These are phyloP conservation scores for Collichthys lucidus DNA, from an alignment of 2,113 vertebrate genomes.

Conservation along the genomic window DNA sequence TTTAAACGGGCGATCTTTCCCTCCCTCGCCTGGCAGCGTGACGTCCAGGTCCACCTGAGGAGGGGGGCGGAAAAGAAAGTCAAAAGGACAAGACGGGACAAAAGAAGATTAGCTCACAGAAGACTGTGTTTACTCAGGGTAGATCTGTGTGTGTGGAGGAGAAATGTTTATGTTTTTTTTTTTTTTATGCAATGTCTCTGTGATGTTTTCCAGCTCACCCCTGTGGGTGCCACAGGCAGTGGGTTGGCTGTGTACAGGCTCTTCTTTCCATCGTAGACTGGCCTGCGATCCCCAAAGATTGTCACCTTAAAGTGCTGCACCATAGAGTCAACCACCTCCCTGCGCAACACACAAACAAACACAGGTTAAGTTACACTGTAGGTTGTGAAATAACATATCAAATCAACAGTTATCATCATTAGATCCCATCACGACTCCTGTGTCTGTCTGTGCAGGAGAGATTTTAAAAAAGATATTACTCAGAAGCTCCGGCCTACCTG, in stretches of 20 bases:
- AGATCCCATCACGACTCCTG: neutral
- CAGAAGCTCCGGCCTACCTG: slow-evolving; percentile 83
- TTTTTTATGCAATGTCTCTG: neutral
- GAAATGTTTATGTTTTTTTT: neutral
- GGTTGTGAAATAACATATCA: neutral
- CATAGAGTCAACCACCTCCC: slow-evolving; percentile 99
- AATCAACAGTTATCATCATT: neutral
- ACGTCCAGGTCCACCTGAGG: slow-evolving; percentile 98
- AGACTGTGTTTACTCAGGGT: neutral
- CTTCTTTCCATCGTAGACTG: slow-evolving; percentile 99
- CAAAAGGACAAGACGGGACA: neutral
- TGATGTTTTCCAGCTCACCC: slow-evolving; percentile 85
- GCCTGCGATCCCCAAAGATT: slow-evolving; percentile 98
- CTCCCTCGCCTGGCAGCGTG: slow-evolving; percentile 98
- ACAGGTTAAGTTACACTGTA: neutral
- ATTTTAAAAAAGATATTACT: neutral
- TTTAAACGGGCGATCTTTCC: slow-evolving; percentile 98
- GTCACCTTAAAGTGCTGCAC: slow-evolving; percentile 99
- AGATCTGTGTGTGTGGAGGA: neutral
- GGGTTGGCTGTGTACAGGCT: slow-evolving; percentile 99
- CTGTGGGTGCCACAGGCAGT: slow-evolving; percentile 94
- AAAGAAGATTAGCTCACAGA: neutral
- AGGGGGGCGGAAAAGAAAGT: neutral
- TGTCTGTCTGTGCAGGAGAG: neutral
- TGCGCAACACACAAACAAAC: slow-evolving; percentile 65